A percentile compares a stretch with the other conserved stretches of the same genome.
These are phyloP conservation scores for Nycteola revayana DNA, from an alignment of 2,888 invertebrate genomes.

Conservation along the genomic window DNA sequence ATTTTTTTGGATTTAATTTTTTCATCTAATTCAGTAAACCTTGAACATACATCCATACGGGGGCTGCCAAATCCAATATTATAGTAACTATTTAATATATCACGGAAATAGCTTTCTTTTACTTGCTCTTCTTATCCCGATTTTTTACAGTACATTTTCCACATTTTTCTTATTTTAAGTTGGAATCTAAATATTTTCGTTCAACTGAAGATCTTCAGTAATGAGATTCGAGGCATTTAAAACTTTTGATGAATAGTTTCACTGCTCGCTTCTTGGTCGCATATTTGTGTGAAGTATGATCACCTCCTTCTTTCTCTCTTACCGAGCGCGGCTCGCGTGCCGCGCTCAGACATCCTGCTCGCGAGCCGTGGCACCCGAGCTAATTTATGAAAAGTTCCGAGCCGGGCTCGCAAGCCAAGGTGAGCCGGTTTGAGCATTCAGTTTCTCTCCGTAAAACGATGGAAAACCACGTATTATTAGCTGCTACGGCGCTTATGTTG, in stretches of 20 bases:
- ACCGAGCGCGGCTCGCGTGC: constrained; percentile 3
- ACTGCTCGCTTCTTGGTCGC: constrained; percentile 6
- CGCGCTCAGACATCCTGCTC: constrained; percentile 5
- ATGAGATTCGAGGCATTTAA: constrained; percentile 9
- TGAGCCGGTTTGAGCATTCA: constrained; percentile 16
- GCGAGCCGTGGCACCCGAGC: constrained; percentile 9
- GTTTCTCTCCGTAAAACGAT: constrained; percentile 14
- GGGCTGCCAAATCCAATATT: no score
- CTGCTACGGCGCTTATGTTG: constrained; percentile 7
- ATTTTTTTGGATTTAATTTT: no score
- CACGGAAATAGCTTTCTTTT: no score
- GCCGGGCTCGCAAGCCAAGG: constrained; percentile 11
- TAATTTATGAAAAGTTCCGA: constrained; percentile 12
- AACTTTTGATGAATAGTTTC: constrained; percentile 7
- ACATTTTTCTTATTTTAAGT: constrained; percentile 11
- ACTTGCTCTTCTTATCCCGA: no score
- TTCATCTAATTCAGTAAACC: no score
- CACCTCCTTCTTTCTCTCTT: no score
- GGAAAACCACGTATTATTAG: constrained; percentile 14
- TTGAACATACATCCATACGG: no score
- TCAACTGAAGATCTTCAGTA: constrained; percentile 7
- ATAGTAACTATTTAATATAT: no score
- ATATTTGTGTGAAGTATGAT: constrained; percentile 9
- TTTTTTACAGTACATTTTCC: no score
- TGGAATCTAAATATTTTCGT: constrained; percentile 9